Evolutionary conservation across 2,113 vertebrate species (phyloP).

Genomic region (Axis porcinus): DNA sequence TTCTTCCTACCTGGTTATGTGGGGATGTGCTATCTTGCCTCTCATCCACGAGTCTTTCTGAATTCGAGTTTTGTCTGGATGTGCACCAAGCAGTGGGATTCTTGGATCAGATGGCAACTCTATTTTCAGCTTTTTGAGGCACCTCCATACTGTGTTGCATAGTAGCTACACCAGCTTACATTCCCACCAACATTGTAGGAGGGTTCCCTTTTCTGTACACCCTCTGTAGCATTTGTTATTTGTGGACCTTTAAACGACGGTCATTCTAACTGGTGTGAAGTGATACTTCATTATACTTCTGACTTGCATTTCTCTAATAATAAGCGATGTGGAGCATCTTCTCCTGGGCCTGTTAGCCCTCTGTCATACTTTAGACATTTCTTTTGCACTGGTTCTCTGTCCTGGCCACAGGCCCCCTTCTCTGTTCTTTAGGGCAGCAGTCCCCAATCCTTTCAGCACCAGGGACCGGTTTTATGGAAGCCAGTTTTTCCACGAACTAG

Average conservation of each 20-base stretch:
- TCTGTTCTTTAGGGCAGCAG: neutral
- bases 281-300: neutral
- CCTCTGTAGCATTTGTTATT: neutral
- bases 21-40: neutral
- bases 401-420: neutral
- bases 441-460: neutral
- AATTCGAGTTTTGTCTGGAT: neutral
- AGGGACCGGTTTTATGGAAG: neutral
- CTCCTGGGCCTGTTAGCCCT: neutral
- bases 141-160: neutral
- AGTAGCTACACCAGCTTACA: neutral
- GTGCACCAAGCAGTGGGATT: neutral
- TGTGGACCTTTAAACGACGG: neutral
- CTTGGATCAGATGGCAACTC: neutral
- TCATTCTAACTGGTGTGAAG: neutral
- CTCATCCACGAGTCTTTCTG: neutral
- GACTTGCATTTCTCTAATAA: neutral
- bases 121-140: neutral
- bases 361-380: neutral
- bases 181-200: neutral
- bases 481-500: neutral
- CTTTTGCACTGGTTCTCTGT: neutral
- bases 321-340: neutral
- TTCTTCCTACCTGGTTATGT: neutral
- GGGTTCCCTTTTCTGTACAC: neutral